These are phyloP conservation scores for Tachystola acroxantha DNA, from an alignment of 2,888 invertebrate genomes.

Conservation along the genomic window DNA sequence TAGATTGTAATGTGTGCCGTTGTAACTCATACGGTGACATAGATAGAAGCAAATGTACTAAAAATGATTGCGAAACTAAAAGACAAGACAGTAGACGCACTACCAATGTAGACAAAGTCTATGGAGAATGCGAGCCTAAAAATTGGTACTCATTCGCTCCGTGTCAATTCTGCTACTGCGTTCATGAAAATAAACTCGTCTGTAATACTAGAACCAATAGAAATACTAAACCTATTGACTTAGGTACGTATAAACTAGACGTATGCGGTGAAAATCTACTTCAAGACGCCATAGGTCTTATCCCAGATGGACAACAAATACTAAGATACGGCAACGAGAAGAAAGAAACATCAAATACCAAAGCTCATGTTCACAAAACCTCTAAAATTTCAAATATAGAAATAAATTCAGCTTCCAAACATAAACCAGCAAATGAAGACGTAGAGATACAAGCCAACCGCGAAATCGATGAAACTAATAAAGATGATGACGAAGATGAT, in stretches of 20 bases:
- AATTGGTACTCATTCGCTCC: slow-evolving; percentile 54
- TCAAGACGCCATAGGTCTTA: slow-evolving; percentile 29
- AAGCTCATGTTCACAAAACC: background rate
- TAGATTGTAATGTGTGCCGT: slow-evolving; percentile 52
- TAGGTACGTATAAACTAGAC: slow-evolving; percentile 40
- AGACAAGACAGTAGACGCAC: slow-evolving; percentile 13
- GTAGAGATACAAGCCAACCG: background rate
- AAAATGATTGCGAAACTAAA: slow-evolving; percentile 34
- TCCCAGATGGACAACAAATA: slow-evolving; percentile 4
- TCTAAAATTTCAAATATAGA: background rate
- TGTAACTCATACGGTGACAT: slow-evolving; percentile 39
- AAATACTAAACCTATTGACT: slow-evolving; percentile 20
- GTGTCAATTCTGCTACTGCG: slow-evolving; percentile 56
- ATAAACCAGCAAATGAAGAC: background rate
- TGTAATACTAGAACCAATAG: slow-evolving; percentile 38
- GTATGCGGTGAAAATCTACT: slow-evolving; percentile 41
- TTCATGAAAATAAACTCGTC: slow-evolving; percentile 42
- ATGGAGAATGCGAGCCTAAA: slow-evolving; percentile 36
- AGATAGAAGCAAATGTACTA: slow-evolving; percentile 41
- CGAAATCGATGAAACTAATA: slow-evolving; percentile 1
- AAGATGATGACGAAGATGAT: background rate
- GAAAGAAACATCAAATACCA: slow-evolving; percentile 6
- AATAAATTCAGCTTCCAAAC: background rate
- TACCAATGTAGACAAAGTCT: slow-evolving; percentile 17
- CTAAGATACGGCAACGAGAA: slow-evolving; percentile 15